A percentile compares a stretch with the other conserved stretches of the same genome.
Conservation (phyloP, 1,140 invertebrate species). For the Triops cancriformis region DNA sequence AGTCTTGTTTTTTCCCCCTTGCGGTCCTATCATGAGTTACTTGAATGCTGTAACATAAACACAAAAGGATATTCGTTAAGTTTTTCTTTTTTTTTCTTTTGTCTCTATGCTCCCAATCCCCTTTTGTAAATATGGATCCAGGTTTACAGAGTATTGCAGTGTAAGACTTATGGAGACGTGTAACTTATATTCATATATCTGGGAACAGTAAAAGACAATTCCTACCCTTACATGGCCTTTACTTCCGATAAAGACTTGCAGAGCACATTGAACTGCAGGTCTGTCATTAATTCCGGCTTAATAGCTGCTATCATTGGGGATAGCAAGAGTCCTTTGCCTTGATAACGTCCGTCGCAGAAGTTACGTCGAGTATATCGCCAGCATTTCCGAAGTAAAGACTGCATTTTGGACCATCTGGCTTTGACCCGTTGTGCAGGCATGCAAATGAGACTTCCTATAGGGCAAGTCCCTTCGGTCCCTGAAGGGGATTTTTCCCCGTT, state of each 20-base stretch:
- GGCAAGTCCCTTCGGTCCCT: background rate
- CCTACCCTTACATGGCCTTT: background rate
- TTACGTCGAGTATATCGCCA: background rate
- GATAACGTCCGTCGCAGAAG: background rate
- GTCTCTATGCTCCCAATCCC: background rate
- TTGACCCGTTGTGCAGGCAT: background rate
- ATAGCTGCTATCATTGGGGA: background rate
- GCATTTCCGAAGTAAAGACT: background rate
- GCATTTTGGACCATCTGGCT: background rate
- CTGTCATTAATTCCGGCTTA: background rate
- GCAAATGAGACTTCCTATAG: background rate
- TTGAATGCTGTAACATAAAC: too few species aligned
- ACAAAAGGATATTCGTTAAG: too few species aligned
- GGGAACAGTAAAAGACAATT: background rate
- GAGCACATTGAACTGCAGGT: background rate
- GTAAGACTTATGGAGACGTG: background rate
- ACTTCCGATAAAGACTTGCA: background rate
- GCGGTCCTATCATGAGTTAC: too few species aligned
- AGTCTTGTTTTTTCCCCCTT: too few species aligned
- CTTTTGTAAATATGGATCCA: background rate
- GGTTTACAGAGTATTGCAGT: background rate
- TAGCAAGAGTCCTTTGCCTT: background rate
- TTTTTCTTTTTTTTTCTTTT: too few species aligned
- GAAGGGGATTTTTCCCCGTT: background rate
- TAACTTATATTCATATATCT: conserved; percentile 3